A percentile compares a stretch with the other conserved stretches of the same genome.
Conservation (phyloP, 2,888 invertebrate genomes). For the Noctua janthe region DNA sequence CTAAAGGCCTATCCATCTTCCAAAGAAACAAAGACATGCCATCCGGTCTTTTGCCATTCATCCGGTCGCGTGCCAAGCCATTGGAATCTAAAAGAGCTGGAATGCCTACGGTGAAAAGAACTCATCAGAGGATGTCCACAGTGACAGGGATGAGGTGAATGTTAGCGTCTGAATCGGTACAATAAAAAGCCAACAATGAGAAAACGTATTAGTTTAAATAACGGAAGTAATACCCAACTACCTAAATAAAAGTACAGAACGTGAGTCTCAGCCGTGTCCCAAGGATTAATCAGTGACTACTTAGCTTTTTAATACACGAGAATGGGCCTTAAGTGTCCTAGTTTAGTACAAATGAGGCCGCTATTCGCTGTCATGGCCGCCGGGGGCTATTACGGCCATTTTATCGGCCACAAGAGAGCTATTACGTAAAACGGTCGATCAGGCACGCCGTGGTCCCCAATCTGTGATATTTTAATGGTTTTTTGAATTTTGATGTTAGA, state of each 20-base stretch:
- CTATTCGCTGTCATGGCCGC: slow-evolving; percentile 51
- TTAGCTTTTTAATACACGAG: slow-evolving; percentile 50
- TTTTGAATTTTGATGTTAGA: slow-evolving; percentile 41
- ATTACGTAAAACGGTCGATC: slow-evolving; percentile 63
- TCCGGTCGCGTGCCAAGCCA: no score
- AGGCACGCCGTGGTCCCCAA: slow-evolving; percentile 36
- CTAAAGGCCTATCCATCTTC: not conserved
- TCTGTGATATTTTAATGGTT: slow-evolving; percentile 57
- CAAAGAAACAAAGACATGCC: not conserved
- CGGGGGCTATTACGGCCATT: slow-evolving; percentile 57
- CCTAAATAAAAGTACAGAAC: slow-evolving; percentile 25
- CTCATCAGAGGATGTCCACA: not conserved
- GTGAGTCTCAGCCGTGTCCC: slow-evolving; percentile 5
- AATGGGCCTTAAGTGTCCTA: slow-evolving; percentile 54
- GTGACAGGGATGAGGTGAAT: not conserved
- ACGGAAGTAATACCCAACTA: slow-evolving; percentile 1
- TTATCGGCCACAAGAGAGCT: slow-evolving; percentile 57
- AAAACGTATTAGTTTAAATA: not conserved
- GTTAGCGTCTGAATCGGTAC: not conserved
- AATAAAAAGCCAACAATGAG: not conserved
- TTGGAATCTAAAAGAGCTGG: no score
- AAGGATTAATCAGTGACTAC: slow-evolving; percentile 47
- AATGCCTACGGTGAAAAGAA: no score
- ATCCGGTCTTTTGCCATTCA: not conserved
- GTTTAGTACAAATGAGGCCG: slow-evolving; percentile 57